Evolutionary conservation across 2,888 invertebrate species (phyloP).

Genomic region (Caradrina kadenii): DNA sequence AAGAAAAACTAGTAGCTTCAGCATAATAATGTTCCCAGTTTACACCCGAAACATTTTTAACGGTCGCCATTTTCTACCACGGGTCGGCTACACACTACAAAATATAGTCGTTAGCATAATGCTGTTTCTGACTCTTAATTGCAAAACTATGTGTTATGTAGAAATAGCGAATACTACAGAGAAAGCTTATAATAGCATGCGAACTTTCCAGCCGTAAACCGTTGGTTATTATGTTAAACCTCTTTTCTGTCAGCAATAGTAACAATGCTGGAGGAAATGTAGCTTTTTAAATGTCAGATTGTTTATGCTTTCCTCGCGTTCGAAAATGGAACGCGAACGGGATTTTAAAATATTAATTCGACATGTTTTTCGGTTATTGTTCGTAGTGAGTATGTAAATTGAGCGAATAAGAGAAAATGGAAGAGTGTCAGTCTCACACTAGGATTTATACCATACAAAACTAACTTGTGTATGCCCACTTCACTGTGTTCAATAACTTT

Average conservation of each 20-base stretch:
- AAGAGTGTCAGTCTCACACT: not conserved
- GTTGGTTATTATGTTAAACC: conserved; percentile 57
- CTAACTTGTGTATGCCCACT: not conserved
- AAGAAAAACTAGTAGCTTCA: conserved; percentile 47
- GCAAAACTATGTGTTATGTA: conserved; percentile 67
- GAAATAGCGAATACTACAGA: conserved; percentile 63
- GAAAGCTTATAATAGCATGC: conserved; percentile 60
- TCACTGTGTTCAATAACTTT: conserved; percentile 6
- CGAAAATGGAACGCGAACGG: conserved; percentile 51
- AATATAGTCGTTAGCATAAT: conserved; percentile 72
- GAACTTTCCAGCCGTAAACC: conserved; percentile 59
- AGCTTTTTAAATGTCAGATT: conserved; percentile 45
- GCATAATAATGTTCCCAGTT: conserved; percentile 52
- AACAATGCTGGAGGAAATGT: conserved; percentile 55
- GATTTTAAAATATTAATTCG: conserved; percentile 50
- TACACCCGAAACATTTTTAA: conserved; percentile 62
- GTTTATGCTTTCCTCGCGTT: conserved; percentile 57
- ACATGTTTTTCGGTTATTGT: conserved; percentile 34
- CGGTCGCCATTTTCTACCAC: conserved; percentile 54
- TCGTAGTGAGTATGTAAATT: conserved; percentile 39
- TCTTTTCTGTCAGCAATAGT: conserved; percentile 58
- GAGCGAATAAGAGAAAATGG: conserved; percentile 11
- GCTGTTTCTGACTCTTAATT: conserved; percentile 73
- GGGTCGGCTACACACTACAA: conserved; percentile 59
- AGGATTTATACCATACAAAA: conserved; percentile 1